Evolutionary conservation across 2,888 invertebrate genomes (phyloP).

Genomic region (Euzetes globulus): DNA sequence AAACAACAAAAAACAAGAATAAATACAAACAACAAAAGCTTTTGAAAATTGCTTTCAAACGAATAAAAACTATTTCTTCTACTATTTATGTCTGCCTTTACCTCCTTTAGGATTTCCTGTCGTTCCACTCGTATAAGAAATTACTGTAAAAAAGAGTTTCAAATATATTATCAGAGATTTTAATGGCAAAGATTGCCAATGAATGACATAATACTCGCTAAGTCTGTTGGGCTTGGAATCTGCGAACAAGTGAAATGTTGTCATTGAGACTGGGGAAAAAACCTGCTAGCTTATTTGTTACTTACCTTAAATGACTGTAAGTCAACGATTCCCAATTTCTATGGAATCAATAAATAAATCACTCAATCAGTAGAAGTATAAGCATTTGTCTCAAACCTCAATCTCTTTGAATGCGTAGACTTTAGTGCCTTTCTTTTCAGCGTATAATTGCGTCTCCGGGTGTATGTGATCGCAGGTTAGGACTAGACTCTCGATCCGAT

Average conservation of each 20-base stretch:
- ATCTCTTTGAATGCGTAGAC: constrained; percentile 34
- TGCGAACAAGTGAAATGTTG: background rate
- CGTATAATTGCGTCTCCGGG: constrained; percentile 10
- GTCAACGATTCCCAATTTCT: constrained; percentile 9
- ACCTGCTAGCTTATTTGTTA: background rate
- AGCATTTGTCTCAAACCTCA: constrained; percentile 18
- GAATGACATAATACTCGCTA: constrained; percentile 26
- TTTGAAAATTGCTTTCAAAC: background rate
- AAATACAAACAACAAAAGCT: background rate
- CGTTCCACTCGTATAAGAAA: constrained; percentile 33
- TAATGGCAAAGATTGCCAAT: background rate
- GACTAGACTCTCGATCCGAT: constrained; percentile 16
- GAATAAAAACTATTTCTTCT: background rate
- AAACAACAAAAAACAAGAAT: background rate
- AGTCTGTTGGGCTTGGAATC: constrained; percentile 31
- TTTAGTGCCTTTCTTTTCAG: constrained; percentile 8
- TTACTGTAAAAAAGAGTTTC: constrained; percentile 15
- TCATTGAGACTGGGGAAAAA: background rate
- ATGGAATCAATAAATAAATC: background rate
- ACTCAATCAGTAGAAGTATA: background rate
- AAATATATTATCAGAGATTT: background rate
- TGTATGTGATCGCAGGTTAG: constrained; percentile 33
- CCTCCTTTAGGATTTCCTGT: constrained; percentile 34
- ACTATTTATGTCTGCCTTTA: background rate
- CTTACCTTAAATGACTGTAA: constrained; percentile 3